phyloP scores from a whole-genome alignment of 1,140 invertebrate genomes.

The Lordiphosa clarofinis region DNA sequence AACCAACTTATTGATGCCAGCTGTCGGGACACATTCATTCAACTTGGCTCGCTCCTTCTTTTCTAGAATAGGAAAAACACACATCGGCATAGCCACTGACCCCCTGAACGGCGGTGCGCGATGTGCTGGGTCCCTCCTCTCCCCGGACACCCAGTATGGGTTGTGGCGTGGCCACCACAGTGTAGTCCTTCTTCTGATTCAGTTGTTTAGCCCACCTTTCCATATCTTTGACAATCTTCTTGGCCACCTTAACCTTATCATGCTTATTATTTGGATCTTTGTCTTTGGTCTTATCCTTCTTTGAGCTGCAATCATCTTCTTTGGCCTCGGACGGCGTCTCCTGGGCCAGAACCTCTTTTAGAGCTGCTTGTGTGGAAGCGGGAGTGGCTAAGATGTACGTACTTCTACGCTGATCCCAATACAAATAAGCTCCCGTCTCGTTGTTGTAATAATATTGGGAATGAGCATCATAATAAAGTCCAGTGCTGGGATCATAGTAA shows the following conservation, averaged over 20 bases:
- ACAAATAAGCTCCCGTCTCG: slow-evolving; percentile 93
- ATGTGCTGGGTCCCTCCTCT: slow-evolving; percentile 57
- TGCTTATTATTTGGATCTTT: slow-evolving; percentile 77
- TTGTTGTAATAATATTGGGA: slow-evolving; percentile 97
- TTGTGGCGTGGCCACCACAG: slow-evolving; percentile 60
- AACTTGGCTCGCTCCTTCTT: slow-evolving; percentile 80
- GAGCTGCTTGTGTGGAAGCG: slow-evolving; percentile 80
- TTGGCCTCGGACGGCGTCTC: slow-evolving; percentile 28
- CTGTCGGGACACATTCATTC: slow-evolving; percentile 64
- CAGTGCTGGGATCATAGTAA: slow-evolving; percentile 96
- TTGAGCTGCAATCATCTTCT: slow-evolving; percentile 79
- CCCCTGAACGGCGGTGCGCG: slow-evolving; percentile 48
- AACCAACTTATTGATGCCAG: slow-evolving; percentile 82
- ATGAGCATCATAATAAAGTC: slow-evolving; percentile 96
- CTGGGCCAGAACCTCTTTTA: slow-evolving; percentile 40
- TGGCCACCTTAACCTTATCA: slow-evolving; percentile 98
- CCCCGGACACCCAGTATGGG: slow-evolving; percentile 28
- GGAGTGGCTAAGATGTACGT: slow-evolving; percentile 89
- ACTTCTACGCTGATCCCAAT: slow-evolving; percentile 93
- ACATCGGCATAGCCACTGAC: slow-evolving; percentile 90
- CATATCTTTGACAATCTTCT: slow-evolving; percentile 98
- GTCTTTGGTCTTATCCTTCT: slow-evolving; percentile 79
- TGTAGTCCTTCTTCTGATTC: slow-evolving; percentile 96
- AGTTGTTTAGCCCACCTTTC: slow-evolving; percentile 97
- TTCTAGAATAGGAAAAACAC: slow-evolving; percentile 92